Evolutionary conservation across 2,113 vertebrate genomes (phyloP).

Genomic region (Mus spicilegus): DNA sequence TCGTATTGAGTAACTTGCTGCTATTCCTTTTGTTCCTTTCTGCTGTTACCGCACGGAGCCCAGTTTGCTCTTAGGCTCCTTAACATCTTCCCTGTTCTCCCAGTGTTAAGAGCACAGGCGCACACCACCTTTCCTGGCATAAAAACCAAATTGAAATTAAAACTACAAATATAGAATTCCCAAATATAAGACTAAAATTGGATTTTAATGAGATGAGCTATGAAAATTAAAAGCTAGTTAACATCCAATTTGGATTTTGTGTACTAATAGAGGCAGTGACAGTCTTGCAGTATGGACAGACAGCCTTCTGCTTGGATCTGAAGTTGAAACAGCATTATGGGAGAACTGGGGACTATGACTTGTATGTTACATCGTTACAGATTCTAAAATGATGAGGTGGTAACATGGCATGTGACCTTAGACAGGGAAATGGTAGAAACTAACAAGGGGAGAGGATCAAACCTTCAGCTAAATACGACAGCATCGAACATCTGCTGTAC

Average conservation of each 20-base stretch:
- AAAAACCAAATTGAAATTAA: constrained; percentile 35
- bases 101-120: background rate
- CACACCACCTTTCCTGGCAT: background rate
- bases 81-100: background rate
- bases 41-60: background rate
- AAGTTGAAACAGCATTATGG: background rate
- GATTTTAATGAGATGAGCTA: constrained; percentile 52
- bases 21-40: background rate
- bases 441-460: background rate
- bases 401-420: background rate
- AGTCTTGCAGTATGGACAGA: background rate
- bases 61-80: background rate
- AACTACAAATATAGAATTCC: background rate
- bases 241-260: constrained; percentile 1
- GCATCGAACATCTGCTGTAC: background rate
- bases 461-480: constrained; percentile 34
- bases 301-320: background rate
- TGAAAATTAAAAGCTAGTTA: constrained; percentile 30
- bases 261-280: background rate
- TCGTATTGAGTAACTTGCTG: background rate
- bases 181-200: constrained; percentile 18
- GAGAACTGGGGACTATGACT: background rate
- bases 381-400: background rate
- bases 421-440: background rate
- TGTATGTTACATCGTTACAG: background rate